Percentiles rank a stretch among this genome's conserved stretches.
phyloP scores from a whole-genome alignment of 2,888 invertebrate genomes.

The Girardia tigrina region DNA sequence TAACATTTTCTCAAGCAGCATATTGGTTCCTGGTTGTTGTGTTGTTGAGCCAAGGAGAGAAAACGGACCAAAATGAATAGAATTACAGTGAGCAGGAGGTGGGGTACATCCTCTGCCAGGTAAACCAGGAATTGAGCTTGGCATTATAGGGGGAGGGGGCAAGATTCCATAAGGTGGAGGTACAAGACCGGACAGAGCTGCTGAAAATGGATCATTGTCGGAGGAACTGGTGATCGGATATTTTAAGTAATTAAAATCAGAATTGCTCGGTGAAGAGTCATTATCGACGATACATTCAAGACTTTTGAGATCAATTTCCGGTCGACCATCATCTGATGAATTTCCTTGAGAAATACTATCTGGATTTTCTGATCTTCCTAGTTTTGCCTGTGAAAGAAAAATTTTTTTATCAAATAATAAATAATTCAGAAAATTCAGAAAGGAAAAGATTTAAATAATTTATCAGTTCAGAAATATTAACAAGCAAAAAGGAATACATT shows the following conservation, averaged over 20 bases:
- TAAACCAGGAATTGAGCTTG: constrained; percentile 23
- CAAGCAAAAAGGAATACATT: too few relatives aligned
- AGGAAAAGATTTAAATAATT: too few relatives aligned
- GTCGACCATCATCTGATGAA: constrained; percentile 15
- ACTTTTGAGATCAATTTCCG: constrained; percentile 4
- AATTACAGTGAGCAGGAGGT: constrained; percentile 23
- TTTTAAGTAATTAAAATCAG: constrained; percentile 9
- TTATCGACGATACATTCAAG: constrained; percentile 13
- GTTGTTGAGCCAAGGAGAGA: constrained; percentile 12
- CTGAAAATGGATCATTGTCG: constrained; percentile 16
- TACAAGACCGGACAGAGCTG: not conserved
- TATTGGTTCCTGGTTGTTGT: constrained; percentile 4
- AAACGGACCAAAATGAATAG: constrained; percentile 6
- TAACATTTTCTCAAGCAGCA: not conserved
- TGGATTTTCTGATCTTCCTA: constrained; percentile 13
- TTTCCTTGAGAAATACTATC: constrained; percentile 14
- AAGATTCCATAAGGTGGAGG: constrained; percentile 12
- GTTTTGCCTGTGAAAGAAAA: too few relatives aligned
- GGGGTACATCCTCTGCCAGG: constrained; percentile 10
- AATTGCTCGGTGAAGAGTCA: constrained; percentile 12
- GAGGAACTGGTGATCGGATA: constrained; percentile 12
- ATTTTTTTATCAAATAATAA: too few relatives aligned
- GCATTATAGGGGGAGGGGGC: not conserved
- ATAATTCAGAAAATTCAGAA: too few relatives aligned
- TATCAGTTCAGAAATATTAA: too few relatives aligned